phyloP scores from a whole-genome alignment of 2,797 vertebrate species.

The Microchirus variegatus region DNA sequence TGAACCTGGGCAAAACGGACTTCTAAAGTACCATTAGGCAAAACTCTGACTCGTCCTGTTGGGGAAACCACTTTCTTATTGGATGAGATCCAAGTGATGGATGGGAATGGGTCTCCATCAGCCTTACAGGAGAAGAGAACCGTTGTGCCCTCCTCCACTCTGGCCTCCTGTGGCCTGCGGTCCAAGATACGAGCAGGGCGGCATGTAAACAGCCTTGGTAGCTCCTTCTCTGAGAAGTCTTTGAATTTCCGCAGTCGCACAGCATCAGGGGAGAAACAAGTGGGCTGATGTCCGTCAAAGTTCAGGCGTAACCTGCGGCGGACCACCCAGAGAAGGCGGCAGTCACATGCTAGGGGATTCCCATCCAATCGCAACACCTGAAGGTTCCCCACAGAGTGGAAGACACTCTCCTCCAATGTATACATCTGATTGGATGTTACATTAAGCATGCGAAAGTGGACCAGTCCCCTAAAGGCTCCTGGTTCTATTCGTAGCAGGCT shows the following conservation, averaged over 20 bases:
- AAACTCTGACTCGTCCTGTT: constrained; percentile 81
- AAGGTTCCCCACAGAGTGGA: constrained; percentile 87
- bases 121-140: constrained; percentile 85
- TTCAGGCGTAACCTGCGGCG: constrained; percentile 80
- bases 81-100: constrained; percentile 85
- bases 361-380: constrained; percentile 87
- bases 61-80: constrained; percentile 72
- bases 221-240: constrained; percentile 86
- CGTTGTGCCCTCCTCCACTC: constrained; percentile 83
- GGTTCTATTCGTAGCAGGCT: constrained; percentile 83
- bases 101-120: constrained; percentile 87
- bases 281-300: constrained; percentile 85
- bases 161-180: constrained; percentile 77
- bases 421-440: constrained; percentile 87
- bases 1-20: constrained; percentile 85
- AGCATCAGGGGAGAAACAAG: constrained; percentile 78
- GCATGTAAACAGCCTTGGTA: constrained; percentile 84
- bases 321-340: constrained; percentile 90
- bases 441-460: constrained; percentile 86
- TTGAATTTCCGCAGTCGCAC: constrained; percentile 80
- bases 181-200: constrained; percentile 81
- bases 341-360: constrained; percentile 91
- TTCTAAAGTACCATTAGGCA: constrained; percentile 86
- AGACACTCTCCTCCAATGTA: constrained; percentile 87
- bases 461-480: constrained; percentile 86